A percentile compares a stretch with the other conserved stretches of the same genome.
Conservation (phyloP, 2,888 invertebrate species). For the Aradus depressus region DNA sequence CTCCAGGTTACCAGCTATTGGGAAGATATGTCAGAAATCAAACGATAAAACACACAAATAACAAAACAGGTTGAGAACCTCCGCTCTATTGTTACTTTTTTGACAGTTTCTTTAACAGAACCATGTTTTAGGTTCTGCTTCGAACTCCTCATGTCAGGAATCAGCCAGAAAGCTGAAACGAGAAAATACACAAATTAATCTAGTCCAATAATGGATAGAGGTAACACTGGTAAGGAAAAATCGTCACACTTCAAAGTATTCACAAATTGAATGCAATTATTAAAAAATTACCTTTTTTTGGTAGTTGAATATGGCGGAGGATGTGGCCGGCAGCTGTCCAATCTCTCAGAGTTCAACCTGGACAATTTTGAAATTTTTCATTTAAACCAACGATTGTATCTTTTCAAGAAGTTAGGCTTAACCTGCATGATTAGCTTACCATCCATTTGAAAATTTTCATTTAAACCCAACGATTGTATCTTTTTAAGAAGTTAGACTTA, state of each 20-base stretch:
- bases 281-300: slow-evolving; percentile 39
- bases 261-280: neutral
- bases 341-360: slow-evolving; percentile 14
- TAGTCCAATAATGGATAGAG: neutral
- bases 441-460: no score
- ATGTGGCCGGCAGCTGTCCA: slow-evolving; percentile 40
- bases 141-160: slow-evolving; percentile 43
- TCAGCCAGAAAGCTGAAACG: slow-evolving; percentile 36
- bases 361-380: slow-evolving; percentile 31
- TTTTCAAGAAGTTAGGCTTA: neutral
- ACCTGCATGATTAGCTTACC: no score
- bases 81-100: no score
- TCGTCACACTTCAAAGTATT: neutral
- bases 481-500: no score
- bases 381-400: neutral
- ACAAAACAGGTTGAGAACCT: no score
- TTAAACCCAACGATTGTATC: no score
- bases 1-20: no score
- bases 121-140: slow-evolving; percentile 41
- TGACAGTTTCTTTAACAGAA: slow-evolving; percentile 40
- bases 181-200: slow-evolving; percentile 1
- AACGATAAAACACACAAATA: no score
- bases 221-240: neutral
- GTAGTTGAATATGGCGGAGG: slow-evolving; percentile 48
- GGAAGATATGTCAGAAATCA: no score